These are phyloP conservation scores for Meteorus cinctellus DNA, from an alignment of 2,888 invertebrate genomes.

Conservation along the genomic window DNA sequence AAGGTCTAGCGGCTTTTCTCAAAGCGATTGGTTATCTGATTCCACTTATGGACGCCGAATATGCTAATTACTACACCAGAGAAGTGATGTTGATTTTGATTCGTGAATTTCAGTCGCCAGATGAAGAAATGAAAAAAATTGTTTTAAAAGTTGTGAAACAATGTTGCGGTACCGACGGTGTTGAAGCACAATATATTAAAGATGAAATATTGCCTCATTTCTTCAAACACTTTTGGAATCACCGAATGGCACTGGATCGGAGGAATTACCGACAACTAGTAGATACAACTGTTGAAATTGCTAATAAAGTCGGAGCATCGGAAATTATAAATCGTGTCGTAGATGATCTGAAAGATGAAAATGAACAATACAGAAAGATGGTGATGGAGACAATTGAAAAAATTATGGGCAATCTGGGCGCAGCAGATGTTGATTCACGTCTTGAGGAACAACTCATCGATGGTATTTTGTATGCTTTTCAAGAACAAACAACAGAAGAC, in stretches of 20 bases:
- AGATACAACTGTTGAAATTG: slow-evolving; percentile 99
- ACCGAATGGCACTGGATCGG: slow-evolving; percentile 98
- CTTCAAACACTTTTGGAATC: slow-evolving; percentile 99
- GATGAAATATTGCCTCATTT: slow-evolving; percentile 99
- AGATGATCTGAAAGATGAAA: slow-evolving; percentile 99
- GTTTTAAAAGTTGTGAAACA: slow-evolving; percentile 99
- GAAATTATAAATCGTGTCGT: slow-evolving; percentile 99
- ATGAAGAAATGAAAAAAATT: slow-evolving; percentile 99
- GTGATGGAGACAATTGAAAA: slow-evolving; percentile 99
- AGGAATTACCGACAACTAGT: slow-evolving; percentile 96
- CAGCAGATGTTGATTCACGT: slow-evolving; percentile 97
- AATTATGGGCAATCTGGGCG: slow-evolving; percentile 97
- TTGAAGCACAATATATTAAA: slow-evolving; percentile 99
- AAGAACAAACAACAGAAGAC: slow-evolving; percentile 99
- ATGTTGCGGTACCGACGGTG: slow-evolving; percentile 99
- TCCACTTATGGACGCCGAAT: slow-evolving; percentile 99
- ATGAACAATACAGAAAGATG: slow-evolving; percentile 99
- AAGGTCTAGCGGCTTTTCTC: slow-evolving; percentile 98
- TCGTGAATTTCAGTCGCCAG: slow-evolving; percentile 99
- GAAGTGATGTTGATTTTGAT: slow-evolving; percentile 99
- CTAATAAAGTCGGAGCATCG: slow-evolving; percentile 99
- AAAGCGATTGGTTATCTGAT: slow-evolving; percentile 99
- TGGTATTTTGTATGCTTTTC: slow-evolving; percentile 99
- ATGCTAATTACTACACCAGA: slow-evolving; percentile 99
- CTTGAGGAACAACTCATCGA: slow-evolving; percentile 99